Evolutionary conservation across 2,797 vertebrate species (phyloP).

Genomic region (Xyrichtys novacula): DNA sequence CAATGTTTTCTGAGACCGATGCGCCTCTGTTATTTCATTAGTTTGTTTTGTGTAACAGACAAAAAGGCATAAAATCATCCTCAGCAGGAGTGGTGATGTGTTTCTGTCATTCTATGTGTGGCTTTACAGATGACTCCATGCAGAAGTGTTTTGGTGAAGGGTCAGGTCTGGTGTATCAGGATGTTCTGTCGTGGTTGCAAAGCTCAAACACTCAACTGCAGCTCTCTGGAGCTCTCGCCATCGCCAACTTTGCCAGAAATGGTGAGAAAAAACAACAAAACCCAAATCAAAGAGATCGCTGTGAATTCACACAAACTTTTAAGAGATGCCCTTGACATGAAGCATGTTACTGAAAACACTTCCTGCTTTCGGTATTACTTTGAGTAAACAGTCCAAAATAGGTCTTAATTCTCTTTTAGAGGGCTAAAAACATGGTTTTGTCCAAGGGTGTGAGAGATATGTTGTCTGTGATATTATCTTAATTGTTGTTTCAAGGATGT

Average conservation of each 20-base stretch:
- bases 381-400: not conserved
- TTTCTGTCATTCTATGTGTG: not conserved
- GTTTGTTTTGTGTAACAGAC: too few relatives aligned
- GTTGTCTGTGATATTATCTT: too few relatives aligned
- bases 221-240: constrained; percentile 79
- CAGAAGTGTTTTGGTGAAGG: constrained; percentile 85
- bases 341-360: too few relatives aligned
- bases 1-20: too few relatives aligned
- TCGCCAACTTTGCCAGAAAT: constrained; percentile 86
- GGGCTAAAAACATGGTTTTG: too few relatives aligned
- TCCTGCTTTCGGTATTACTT: too few relatives aligned
- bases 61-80: too few relatives aligned
- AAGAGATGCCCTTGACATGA: too few relatives aligned
- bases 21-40: too few relatives aligned
- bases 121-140: constrained; percentile 82
- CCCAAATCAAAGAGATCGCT: not conserved
- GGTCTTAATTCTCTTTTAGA: too few relatives aligned
- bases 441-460: too few relatives aligned
- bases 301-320: not conserved
- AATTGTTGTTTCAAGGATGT: too few relatives aligned
- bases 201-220: constrained; percentile 83
- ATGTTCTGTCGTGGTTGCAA: constrained; percentile 82
- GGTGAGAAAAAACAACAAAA: constrained; percentile 51
- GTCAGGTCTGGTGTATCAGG: constrained; percentile 80
- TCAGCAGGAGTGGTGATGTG: not conserved